Evolutionary conservation across 2,888 invertebrate species (phyloP).

Genomic region (Cantharis lateralis): DNA sequence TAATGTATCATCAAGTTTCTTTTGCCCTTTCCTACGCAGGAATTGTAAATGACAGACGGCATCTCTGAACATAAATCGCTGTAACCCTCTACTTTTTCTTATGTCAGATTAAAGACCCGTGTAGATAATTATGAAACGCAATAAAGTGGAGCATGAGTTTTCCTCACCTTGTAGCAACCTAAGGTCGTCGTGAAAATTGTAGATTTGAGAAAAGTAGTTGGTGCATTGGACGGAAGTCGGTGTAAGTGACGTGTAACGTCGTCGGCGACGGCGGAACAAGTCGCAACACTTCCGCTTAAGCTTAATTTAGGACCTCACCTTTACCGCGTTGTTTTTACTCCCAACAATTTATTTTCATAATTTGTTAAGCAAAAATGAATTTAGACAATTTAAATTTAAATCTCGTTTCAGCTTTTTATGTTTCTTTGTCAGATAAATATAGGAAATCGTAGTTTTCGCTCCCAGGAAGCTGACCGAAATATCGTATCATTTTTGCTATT

Average conservation of each 20-base stretch:
- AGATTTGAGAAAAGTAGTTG: conserved; percentile 31
- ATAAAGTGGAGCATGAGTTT: conserved; percentile 36
- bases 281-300: conserved; percentile 19
- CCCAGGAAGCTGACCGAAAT: neutral
- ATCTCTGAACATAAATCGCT: conserved; percentile 2
- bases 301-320: conserved; percentile 29
- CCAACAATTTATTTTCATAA: conserved; percentile 26
- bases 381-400: conserved; percentile 27
- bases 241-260: conserved; percentile 30
- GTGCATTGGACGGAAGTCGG: conserved; percentile 29
- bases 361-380: conserved; percentile 26
- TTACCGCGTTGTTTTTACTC: conserved; percentile 25
- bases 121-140: conserved; percentile 38
- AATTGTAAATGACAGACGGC: neutral
- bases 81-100: conserved; percentile 14
- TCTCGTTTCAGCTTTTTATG: neutral
- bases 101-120: conserved; percentile 28
- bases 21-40: conserved; percentile 1
- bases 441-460: neutral
- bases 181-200: conserved; percentile 38
- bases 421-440: no score
- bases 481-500: conserved; percentile 6
- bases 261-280: conserved; percentile 17
- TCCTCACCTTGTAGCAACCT: conserved; percentile 37
- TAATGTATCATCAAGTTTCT: conserved; percentile 2